phyloP scores from a whole-genome alignment of 1,140 invertebrate genomes.

The Eubasilissa regina region DNA sequence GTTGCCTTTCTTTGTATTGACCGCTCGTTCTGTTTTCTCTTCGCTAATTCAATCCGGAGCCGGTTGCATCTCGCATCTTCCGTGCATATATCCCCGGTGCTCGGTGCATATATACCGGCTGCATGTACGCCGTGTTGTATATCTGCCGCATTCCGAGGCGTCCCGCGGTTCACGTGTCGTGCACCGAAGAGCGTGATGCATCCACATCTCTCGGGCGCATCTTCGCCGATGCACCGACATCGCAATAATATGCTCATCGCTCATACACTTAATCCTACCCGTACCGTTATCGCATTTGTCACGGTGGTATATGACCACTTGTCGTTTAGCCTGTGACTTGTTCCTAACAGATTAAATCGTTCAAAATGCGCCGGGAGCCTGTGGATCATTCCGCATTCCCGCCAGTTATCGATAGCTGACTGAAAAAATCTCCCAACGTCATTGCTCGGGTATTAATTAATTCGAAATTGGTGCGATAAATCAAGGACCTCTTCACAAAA shows the following conservation, averaged over 20 bases:
- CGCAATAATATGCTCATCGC: neutral
- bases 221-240: slow-evolving; percentile 3
- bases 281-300: slow-evolving; percentile 32
- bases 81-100: too few species aligned
- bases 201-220: neutral
- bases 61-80: too few species aligned
- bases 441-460: slow-evolving; percentile 9
- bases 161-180: neutral
- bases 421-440: neutral
- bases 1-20: neutral
- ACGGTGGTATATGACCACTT: slow-evolving; percentile 25
- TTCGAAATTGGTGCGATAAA: slow-evolving; percentile 10
- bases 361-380: neutral
- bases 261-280: neutral
- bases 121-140: too few species aligned
- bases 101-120: too few species aligned
- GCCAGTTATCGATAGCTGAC: slow-evolving; percentile 13
- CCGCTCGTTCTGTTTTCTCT: neutral
- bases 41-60: too few species aligned
- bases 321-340: slow-evolving; percentile 14
- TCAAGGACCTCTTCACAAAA: slow-evolving; percentile 20
- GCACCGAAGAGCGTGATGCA: slow-evolving; percentile 10
- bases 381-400: slow-evolving; percentile 7
- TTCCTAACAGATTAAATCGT: slow-evolving; percentile 15
- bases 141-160: neutral